Evolutionary conservation across 2,113 vertebrate genomes (phyloP).

Genomic region (Gallinago paraguaiae): DNA sequence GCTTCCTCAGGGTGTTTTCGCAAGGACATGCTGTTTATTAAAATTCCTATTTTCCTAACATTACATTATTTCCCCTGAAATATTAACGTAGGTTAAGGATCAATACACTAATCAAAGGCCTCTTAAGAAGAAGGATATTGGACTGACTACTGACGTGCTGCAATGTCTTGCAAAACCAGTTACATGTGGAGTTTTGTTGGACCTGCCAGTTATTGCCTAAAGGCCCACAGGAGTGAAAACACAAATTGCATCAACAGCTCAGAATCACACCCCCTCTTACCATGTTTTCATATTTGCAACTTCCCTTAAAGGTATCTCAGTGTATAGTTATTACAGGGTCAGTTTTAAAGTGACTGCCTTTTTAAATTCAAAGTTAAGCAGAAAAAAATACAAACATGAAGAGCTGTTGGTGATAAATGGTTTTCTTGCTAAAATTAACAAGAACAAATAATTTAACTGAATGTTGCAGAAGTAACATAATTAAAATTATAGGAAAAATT

Average conservation of each 20-base stretch:
- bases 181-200: not conserved
- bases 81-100: not conserved
- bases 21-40: not conserved
- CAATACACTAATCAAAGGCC: not conserved
- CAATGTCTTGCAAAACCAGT: not conserved
- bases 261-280: not conserved
- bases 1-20: not conserved
- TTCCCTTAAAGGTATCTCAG: too few species aligned
- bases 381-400: not conserved
- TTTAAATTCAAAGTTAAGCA: not conserved
- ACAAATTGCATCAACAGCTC: not conserved
- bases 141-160: not conserved
- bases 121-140: not conserved
- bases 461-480: not conserved
- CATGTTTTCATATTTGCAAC: too few species aligned
- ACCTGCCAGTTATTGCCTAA: not conserved
- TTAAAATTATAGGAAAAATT: not conserved
- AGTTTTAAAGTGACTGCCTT: not conserved
- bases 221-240: not conserved
- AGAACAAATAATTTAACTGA: not conserved
- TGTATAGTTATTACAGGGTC: not conserved
- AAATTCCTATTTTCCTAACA: not conserved
- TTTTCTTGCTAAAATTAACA: not conserved
- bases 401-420: not conserved
- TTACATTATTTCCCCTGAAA: not conserved